Conservation (phyloP, 1,140 invertebrate species). For the Heliconius hewitsoni region DNA sequence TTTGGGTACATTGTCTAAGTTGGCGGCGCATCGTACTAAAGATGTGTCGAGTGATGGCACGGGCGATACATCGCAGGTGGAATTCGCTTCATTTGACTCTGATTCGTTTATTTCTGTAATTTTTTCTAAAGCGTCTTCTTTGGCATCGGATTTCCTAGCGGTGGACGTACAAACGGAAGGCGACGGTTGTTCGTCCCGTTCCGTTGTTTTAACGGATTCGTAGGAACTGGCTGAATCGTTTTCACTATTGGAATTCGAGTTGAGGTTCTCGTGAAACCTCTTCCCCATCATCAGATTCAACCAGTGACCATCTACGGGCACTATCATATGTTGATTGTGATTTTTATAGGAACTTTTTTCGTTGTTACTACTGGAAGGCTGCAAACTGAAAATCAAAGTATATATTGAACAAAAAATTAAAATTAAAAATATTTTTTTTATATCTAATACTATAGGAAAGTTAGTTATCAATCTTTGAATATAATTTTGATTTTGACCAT, state of each 20-base stretch:
- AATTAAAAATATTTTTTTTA: no score
- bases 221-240: slow-evolving; percentile 79
- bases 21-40: slow-evolving; percentile 62
- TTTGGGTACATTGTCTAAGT: slow-evolving; percentile 74
- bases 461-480: no score
- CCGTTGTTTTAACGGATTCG: slow-evolving; percentile 65
- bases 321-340: slow-evolving; percentile 73
- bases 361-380: slow-evolving; percentile 75
- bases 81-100: slow-evolving; percentile 58
- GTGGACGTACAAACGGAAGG: slow-evolving; percentile 55
- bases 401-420: neutral
- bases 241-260: slow-evolving; percentile 79
- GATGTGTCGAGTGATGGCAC: slow-evolving; percentile 64
- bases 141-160: slow-evolving; percentile 71
- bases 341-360: slow-evolving; percentile 77
- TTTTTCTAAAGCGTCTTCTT: slow-evolving; percentile 72
- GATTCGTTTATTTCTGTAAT: slow-evolving; percentile 51
- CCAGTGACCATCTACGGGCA: slow-evolving; percentile 81
- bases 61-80: slow-evolving; percentile 53
- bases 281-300: slow-evolving; percentile 83
- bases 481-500: no score
- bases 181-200: slow-evolving; percentile 62
- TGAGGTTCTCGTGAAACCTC: slow-evolving; percentile 81
- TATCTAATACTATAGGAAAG: no score
- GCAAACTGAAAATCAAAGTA: slow-evolving; percentile 60